Conservation (phyloP, 2,888 invertebrate genomes). For the Pachycephus smyrnensis region DNA sequence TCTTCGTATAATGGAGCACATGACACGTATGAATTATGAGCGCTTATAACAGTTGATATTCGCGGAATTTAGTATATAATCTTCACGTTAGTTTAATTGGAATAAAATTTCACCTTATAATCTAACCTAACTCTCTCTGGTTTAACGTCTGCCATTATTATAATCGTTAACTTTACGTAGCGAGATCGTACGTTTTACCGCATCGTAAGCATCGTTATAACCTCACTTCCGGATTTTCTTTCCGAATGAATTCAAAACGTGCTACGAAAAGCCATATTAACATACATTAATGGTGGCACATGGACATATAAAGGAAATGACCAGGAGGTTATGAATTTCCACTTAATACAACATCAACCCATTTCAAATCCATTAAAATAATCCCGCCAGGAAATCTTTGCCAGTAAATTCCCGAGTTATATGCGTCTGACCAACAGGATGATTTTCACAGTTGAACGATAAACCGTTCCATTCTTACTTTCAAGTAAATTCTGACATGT, state of each 20-base stretch:
- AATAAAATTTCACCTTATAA: not conserved
- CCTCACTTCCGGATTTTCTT: not conserved
- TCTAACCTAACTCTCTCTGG: not conserved
- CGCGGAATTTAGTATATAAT: not conserved
- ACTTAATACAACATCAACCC: not conserved
- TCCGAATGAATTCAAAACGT: not conserved
- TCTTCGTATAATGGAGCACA: not conserved
- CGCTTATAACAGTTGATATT: not conserved
- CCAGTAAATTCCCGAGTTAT: not conserved
- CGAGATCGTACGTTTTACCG: not conserved
- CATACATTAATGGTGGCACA: not conserved
- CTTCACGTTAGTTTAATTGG: not conserved
- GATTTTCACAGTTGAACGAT: conserved; percentile 33
- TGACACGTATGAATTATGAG: not conserved
- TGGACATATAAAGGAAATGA: not conserved
- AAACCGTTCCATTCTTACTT: conserved; percentile 45
- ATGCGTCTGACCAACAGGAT: not conserved
- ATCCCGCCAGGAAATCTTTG: not conserved
- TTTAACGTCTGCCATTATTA: not conserved
- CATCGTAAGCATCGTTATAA: not conserved
- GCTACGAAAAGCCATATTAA: not conserved
- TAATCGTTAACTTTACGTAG: not conserved
- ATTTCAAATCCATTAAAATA: not conserved
- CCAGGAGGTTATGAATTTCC: not conserved
- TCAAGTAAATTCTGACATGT: conserved; percentile 34